Base-by-base conservation (phyloP, 2,888 invertebrate genomes). In the Euzophera pinguis region DNA sequence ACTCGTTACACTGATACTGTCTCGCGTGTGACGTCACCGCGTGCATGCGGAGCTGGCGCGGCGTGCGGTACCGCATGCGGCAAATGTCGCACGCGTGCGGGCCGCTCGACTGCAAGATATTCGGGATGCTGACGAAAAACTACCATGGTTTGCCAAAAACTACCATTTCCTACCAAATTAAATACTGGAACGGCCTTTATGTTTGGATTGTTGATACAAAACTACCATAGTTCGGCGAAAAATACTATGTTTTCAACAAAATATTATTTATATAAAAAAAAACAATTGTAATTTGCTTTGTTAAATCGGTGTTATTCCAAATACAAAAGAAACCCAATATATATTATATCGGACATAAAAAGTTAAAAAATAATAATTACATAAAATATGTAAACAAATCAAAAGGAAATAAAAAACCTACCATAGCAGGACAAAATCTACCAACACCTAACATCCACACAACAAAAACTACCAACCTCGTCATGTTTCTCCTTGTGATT, bases 401-500 rank as follows among this genome's bases (percentile, higher is more conserved):
- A n/a, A n/a, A n/a, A n/a, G n/a, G n/a, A n/a, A n/a, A n/a, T n/a
- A n/a, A n/a, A n/a, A 34, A 47, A 47, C 4, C 45, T 47, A 34
- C 32, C 10, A 47, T 47, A 13, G 10, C 7, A 16, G n/a, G 16
- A 7, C 12, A 16, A 34, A 47, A 35, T 35, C 37, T 37, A 45
- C 29, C 32, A 45, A 8, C 1, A 1, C 6, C 32, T 47, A 47
- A 10, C 34, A n/a, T n/a, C n/a, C n/a, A n/a, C n/a, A 34, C 14
- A 12, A 9, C 12, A 35, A 35, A 38, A 38, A 13, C 8, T 10
- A 60, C 65, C 54, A 49, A 87, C 88, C 76, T 69, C 64, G n/a
- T 81, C 76, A 54, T 89, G 89, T 52, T 80, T 86, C 3, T 71
- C 66, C 50, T 59, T 68, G 12, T 88, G 89, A n/a, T 87, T 87